These are phyloP conservation scores for Periophthalmus modestus DNA, from an alignment of 2,113 vertebrate genomes.

Conservation along the genomic window DNA sequence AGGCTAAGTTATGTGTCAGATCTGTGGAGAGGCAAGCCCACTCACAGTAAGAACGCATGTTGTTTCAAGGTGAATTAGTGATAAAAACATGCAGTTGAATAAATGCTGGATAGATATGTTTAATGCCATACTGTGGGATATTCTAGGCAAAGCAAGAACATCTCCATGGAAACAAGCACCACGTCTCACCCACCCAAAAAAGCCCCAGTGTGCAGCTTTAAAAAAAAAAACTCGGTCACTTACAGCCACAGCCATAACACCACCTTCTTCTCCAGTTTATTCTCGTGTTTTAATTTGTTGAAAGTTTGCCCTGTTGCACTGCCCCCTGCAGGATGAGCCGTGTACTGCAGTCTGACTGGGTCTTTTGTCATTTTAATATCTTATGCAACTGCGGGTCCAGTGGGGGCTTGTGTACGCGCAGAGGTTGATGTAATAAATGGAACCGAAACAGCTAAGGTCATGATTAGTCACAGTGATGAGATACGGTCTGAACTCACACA, in stretches of 20 bases:
- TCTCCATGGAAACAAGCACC: not conserved
- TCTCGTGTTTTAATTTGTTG: slow-evolving; percentile 5
- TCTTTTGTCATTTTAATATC: slow-evolving; percentile 25
- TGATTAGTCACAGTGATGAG: slow-evolving; percentile 50
- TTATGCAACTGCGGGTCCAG: slow-evolving; percentile 35
- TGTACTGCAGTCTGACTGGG: slow-evolving; percentile 17
- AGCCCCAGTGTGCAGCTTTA: not conserved
- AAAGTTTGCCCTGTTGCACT: not conserved
- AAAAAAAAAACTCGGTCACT: too few species aligned
- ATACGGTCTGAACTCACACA: slow-evolving; percentile 30
- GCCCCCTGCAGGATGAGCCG: slow-evolving; percentile 14
- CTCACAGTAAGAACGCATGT: not conserved
- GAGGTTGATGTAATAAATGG: slow-evolving; percentile 49
- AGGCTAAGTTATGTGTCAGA: too few species aligned
- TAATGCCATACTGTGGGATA: not conserved
- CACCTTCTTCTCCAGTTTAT: not conserved
- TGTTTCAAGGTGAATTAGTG: not conserved
- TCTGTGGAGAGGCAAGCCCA: not conserved
- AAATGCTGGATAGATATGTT: not conserved
- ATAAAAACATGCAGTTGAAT: not conserved
- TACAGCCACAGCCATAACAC: not conserved
- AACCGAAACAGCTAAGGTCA: slow-evolving; percentile 24
- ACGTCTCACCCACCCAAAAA: not conserved
- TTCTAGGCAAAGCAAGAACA: not conserved
- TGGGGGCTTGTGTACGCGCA: slow-evolving; percentile 27